Percentiles rank a stretch among this genome's conserved stretches.
These are phyloP conservation scores for Fregetta grallaria DNA, from an alignment of 2,113 vertebrate genomes.

Conservation along the genomic window DNA sequence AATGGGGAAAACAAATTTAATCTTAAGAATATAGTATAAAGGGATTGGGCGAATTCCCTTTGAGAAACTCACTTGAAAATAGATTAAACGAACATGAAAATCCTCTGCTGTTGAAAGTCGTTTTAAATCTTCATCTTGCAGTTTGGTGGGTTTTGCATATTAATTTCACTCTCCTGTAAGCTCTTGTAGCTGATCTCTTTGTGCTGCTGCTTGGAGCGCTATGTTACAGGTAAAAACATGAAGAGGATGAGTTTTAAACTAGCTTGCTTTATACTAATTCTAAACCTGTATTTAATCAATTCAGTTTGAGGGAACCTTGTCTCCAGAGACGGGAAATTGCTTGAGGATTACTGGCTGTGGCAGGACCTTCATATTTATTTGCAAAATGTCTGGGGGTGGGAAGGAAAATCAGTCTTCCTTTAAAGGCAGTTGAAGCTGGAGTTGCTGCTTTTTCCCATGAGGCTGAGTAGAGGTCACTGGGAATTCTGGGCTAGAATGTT, in stretches of 20 bases:
- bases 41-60: not conserved
- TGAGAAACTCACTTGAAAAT: not conserved
- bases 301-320: not conserved
- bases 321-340: conserved; percentile 30
- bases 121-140: not conserved
- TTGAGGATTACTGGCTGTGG: conserved; percentile 3
- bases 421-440: conserved; percentile 4
- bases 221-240: not conserved
- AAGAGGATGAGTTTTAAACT: not conserved
- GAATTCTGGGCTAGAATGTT: not conserved
- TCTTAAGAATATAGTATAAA: not conserved
- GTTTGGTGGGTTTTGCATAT: not conserved
- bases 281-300: conserved; percentile 6
- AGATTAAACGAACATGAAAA: not conserved
- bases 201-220: not conserved
- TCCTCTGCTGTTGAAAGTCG: not conserved
- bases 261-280: not conserved
- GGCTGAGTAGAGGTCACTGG: not conserved
- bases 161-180: not conserved
- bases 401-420: not conserved
- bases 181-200: not conserved
- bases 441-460: not conserved
- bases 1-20: not conserved
- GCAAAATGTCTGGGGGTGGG: not conserved
- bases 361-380: conserved; percentile 3